phyloP scores from a whole-genome alignment of 1,140 invertebrate genomes.

The Oedothorax gibbosus region DNA sequence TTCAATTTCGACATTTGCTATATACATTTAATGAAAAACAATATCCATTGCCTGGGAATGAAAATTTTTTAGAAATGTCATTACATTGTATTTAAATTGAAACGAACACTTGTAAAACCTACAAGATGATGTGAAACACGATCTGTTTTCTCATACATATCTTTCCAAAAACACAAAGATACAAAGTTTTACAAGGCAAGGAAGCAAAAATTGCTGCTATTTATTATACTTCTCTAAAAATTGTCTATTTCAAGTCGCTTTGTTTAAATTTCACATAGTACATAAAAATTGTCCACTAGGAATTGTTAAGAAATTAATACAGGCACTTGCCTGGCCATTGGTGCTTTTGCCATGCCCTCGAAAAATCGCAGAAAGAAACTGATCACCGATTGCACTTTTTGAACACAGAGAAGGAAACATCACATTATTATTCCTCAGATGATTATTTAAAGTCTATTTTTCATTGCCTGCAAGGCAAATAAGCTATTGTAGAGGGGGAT shows the following conservation, averaged over 20 bases:
- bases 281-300: conserved; percentile 23
- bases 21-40: conserved; percentile 54
- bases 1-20: conserved; percentile 39
- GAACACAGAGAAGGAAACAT: conserved; percentile 45
- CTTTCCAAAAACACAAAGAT: conserved; percentile 32
- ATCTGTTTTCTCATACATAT: conserved; percentile 26
- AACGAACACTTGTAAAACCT: conserved; percentile 37
- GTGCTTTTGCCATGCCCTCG: conserved; percentile 52
- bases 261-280: conserved; percentile 38
- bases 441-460: conserved; percentile 7
- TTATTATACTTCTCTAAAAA: conserved; percentile 34
- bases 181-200: conserved; percentile 38
- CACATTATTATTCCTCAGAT: conserved; percentile 17
- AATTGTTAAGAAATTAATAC: conserved; percentile 30
- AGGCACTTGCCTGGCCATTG: conserved; percentile 56
- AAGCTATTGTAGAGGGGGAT: conserved; percentile 22
- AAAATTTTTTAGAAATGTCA: conserved; percentile 20
- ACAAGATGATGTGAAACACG: conserved; percentile 32
- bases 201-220: conserved; percentile 37
- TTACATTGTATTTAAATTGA: conserved; percentile 21
- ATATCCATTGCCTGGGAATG: conserved; percentile 20
- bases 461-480: conserved; percentile 20
- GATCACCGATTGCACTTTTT: conserved; percentile 53
- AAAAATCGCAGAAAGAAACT: conserved; percentile 23
- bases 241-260: conserved; percentile 23